Conservation (phyloP, 2,113 vertebrate genomes). For the Vidua macroura region DNA sequence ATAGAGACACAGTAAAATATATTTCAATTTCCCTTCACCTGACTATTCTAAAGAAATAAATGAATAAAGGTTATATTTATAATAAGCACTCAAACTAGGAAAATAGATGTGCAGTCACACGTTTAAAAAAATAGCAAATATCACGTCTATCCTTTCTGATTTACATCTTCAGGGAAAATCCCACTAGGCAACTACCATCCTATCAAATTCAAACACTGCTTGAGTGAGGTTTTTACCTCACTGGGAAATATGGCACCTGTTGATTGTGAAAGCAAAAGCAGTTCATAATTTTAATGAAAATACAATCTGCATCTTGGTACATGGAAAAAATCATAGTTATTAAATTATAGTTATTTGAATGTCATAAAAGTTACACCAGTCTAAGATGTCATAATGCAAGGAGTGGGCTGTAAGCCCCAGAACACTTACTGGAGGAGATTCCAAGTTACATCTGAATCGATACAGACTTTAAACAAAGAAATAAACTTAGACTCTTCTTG, state of each 20-base stretch:
- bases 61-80: neutral
- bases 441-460: neutral
- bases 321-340: neutral
- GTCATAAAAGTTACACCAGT: neutral
- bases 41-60: neutral
- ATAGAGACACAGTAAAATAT: neutral
- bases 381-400: neutral
- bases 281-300: neutral
- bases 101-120: neutral
- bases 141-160: neutral
- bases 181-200: neutral
- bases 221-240: neutral
- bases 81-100: neutral
- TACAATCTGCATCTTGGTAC: neutral
- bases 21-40: neutral
- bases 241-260: neutral
- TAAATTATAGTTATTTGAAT: neutral
- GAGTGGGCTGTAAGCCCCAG: neutral
- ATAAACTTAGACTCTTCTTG: neutral
- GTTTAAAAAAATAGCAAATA: neutral
- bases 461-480: neutral
- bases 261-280: neutral
- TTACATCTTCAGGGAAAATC: neutral
- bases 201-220: neutral
- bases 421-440: neutral